Conservation (phyloP, 2,113 vertebrate genomes). For the Calyptommatus sinebrachiatus region DNA sequence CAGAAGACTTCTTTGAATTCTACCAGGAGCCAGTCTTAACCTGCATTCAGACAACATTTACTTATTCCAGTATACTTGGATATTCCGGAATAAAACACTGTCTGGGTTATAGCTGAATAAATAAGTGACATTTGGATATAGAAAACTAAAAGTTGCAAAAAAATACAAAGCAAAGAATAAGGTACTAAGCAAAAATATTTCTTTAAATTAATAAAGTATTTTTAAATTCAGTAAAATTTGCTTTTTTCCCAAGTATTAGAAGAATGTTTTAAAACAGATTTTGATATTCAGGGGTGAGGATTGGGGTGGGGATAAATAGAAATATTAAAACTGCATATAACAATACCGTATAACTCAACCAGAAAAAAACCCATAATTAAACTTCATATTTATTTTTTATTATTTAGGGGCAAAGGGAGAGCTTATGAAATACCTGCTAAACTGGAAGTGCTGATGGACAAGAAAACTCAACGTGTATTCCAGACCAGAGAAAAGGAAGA, state of each 20-base stretch:
- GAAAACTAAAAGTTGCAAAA: background rate
- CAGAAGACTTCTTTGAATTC: too few relatives aligned
- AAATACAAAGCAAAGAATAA: slow-evolving; percentile 9
- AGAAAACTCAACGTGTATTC: slow-evolving; percentile 94
- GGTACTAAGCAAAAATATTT: slow-evolving; percentile 40
- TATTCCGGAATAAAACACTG: too few relatives aligned
- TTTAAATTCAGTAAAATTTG: slow-evolving; percentile 24
- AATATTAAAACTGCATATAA: background rate
- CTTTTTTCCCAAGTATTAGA: background rate
- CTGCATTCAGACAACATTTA: too few relatives aligned
- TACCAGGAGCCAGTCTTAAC: too few relatives aligned
- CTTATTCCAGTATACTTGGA: too few relatives aligned
- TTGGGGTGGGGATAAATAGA: too few relatives aligned
- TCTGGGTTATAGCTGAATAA: too few relatives aligned
- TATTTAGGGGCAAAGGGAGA: background rate
- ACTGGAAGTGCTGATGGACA: slow-evolving; percentile 92
- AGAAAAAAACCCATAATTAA: background rate
- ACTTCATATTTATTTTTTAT: background rate
- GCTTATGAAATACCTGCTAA: slow-evolving; percentile 79
- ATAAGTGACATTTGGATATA: too few relatives aligned
- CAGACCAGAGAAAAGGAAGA: slow-evolving; percentile 95
- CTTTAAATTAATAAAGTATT: slow-evolving; percentile 42
- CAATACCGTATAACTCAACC: slow-evolving; percentile 1
- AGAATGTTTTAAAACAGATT: slow-evolving; percentile 8
- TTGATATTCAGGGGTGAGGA: background rate